Conservation (phyloP, 2,797 vertebrate genomes). For the Lophius americanus region DNA sequence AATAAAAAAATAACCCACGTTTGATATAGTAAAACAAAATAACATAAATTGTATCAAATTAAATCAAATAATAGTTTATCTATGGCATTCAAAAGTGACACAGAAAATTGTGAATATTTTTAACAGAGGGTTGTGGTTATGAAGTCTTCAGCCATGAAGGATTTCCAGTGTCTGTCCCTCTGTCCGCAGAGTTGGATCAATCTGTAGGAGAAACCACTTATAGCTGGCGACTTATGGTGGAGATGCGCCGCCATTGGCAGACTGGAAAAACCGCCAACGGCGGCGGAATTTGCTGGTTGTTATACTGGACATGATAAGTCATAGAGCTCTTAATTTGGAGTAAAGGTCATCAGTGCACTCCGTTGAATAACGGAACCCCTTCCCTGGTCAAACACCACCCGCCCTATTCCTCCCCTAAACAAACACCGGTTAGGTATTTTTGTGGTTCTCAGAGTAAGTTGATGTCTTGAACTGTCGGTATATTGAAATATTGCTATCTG, state of each 20-base stretch:
- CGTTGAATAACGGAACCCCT: conserved; percentile 57
- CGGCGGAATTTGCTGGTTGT: conserved; percentile 23
- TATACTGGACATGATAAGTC: conserved; percentile 47
- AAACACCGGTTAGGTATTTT: conserved; percentile 40
- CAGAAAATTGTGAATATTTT: too few species aligned
- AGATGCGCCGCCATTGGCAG: conserved; percentile 28
- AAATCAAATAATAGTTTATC: too few species aligned
- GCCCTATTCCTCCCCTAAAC: conserved; percentile 26
- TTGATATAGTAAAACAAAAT: too few species aligned
- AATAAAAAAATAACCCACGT: too few species aligned
- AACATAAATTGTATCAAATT: too few species aligned
- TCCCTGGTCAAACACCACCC: conserved; percentile 60
- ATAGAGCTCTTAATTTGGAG: conserved; percentile 58
- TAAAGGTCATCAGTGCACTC: conserved; percentile 62
- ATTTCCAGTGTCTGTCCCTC: too few species aligned
- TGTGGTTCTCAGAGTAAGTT: conserved; percentile 1
- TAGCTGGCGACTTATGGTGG: too few species aligned
- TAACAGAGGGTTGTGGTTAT: too few species aligned
- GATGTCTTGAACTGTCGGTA: conserved; percentile 3
- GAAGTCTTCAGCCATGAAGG: too few species aligned
- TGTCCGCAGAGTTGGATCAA: too few species aligned
- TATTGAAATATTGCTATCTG: conserved; percentile 6
- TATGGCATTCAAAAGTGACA: too few species aligned
- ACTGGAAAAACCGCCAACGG: conserved; percentile 3
- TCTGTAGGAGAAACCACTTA: too few species aligned